These are phyloP conservation scores for Thymelicus lineola DNA, from an alignment of 2,888 invertebrate genomes.

Conservation along the genomic window DNA sequence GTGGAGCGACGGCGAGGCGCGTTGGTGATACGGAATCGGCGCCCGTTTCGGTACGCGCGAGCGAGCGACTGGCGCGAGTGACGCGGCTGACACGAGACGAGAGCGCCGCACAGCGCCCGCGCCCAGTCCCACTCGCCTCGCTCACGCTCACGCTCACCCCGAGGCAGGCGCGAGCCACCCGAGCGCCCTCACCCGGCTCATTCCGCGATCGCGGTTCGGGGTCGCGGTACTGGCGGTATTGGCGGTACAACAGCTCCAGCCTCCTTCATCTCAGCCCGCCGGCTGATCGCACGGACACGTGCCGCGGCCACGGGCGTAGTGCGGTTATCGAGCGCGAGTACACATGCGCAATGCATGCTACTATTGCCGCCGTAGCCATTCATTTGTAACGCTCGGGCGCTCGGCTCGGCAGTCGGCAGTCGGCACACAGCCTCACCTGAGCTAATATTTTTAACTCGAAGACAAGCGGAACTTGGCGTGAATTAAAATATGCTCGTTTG, in stretches of 20 bases:
- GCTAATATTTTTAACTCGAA: conserved; percentile 73
- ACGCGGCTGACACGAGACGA: conserved; percentile 37
- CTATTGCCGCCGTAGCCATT: conserved; percentile 66
- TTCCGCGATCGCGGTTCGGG: conserved; percentile 43
- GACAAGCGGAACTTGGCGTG: not conserved
- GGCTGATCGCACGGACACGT: conserved; percentile 67
- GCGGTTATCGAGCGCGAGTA: conserved; percentile 79
- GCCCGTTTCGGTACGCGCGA: conserved; percentile 66
- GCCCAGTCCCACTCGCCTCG: conserved; percentile 47
- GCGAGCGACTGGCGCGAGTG: conserved; percentile 67
- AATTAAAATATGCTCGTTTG: not conserved
- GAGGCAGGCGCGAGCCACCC: conserved; percentile 38
- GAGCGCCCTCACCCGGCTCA: conserved; percentile 22
- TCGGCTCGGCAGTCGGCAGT: too few species aligned
- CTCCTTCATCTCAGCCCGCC: conserved; percentile 64
- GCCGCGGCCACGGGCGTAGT: conserved; percentile 70
- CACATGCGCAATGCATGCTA: conserved; percentile 74
- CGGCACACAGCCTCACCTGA: conserved; percentile 64
- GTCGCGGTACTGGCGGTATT: conserved; percentile 46
- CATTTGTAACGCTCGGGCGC: conserved; percentile 64
- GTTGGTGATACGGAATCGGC: conserved; percentile 56
- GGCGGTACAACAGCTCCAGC: conserved; percentile 52
- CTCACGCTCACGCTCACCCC: conserved; percentile 50
- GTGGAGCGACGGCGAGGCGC: conserved; percentile 57
- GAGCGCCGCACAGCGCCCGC: conserved; percentile 48